Base-by-base conservation (phyloP, 2,113 vertebrate genomes). In the Cheirogaleus medius region DNA sequence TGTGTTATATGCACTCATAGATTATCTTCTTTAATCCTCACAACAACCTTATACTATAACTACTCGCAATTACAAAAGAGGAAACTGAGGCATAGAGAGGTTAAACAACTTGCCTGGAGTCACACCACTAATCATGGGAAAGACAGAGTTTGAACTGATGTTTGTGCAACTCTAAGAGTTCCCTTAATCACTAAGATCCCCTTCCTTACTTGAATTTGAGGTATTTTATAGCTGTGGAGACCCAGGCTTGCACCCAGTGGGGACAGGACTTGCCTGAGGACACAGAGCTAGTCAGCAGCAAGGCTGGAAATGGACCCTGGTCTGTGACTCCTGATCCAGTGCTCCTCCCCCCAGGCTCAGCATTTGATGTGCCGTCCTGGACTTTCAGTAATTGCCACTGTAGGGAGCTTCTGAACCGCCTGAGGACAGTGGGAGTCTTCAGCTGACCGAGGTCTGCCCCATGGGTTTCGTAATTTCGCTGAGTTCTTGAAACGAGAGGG, bases 341-440 rank as follows among this genome's bases (percentile, higher is more conserved):
- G 39, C 15, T 58, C 34, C 39, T 58, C 39, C 39, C 60, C 10
- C 18, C 37, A n/a, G 10, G 29, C 37, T 73, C 23, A 7, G 27
- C 37, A 18, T 25, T 39, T 2, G 32, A 58, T 0, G 0, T 11
- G 29, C 0, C 6, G 37, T 25, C 37, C 42, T 49, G 1, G 18
- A 5, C n/a, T 21, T 34, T 74, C 32, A 37, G 23, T 34, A 88
- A 20, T 3, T 12, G 14, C 44, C 29, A 7, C 1, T 34, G 27
- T 8, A 20, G 54, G 49, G 66, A 37, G n/a, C 60, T 52, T 39
- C 23, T 2, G 6, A 54, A 17, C 27, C 37, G 37, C n/a, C 47
- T 37, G 37, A 81, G 34, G 90, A 34, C 23, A 8, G 52, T 1
- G 18, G 23, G 81, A 10, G 49, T 32, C 63, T 64, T 58, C 76